Conservation (phyloP, 2,113 vertebrate genomes). For the Rhinolophus ferrumequinum region DNA sequence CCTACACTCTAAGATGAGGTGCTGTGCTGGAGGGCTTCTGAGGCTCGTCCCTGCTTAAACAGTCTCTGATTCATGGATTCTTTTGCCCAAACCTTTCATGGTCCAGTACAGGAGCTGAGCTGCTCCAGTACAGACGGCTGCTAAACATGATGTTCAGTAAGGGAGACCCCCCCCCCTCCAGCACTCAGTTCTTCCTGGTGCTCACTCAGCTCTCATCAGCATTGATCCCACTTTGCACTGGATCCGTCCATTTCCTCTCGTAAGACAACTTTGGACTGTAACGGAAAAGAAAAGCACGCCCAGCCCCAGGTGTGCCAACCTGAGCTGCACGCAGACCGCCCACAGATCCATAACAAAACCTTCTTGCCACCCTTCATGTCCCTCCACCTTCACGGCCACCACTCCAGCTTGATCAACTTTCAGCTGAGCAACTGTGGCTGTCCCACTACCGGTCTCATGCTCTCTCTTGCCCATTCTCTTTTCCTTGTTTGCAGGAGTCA, state of each 20-base stretch:
- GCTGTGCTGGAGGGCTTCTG: neutral
- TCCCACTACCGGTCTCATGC: neutral
- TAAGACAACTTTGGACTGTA: accelerated
- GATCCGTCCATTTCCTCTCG: neutral
- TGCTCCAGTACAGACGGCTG: neutral
- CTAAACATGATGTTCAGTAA: accelerated
- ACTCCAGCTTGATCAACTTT: neutral
- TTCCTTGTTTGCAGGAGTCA: too few species aligned
- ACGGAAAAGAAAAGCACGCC: accelerated
- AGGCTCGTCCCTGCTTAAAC: neutral
- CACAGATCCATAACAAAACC: accelerated
- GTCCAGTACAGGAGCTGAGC: neutral
- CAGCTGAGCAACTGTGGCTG: accelerated
- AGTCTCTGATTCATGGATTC: neutral
- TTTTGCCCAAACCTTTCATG: neutral
- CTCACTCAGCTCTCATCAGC: neutral
- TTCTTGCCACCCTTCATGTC: too few species aligned
- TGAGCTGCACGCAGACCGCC: neutral
- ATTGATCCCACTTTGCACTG: accelerated
- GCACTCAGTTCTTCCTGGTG: accelerated
- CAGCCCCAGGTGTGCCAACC: accelerated
- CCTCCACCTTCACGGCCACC: accelerated
- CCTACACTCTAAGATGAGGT: neutral
- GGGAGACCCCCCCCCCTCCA: neutral
- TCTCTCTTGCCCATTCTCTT: neutral